Conservation (phyloP, 1,140 invertebrate species). For the Pantala flavescens region DNA sequence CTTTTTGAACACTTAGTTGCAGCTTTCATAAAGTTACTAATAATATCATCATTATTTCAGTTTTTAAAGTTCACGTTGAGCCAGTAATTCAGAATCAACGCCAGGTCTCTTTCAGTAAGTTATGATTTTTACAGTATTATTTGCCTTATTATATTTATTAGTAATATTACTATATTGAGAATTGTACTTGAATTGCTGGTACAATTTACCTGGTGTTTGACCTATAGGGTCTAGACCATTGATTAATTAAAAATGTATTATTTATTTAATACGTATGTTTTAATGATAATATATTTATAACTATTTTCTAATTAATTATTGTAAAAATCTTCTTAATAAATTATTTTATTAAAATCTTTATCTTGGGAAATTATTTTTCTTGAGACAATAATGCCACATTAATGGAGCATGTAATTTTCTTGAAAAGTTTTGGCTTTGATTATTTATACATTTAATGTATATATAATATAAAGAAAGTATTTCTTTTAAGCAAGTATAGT, state of each 20-base stretch:
- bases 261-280: background rate
- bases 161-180: background rate
- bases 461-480: too few species aligned
- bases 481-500: too few species aligned
- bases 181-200: background rate
- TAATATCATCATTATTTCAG: background rate
- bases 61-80: background rate
- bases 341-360: background rate
- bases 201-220: background rate
- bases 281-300: background rate
- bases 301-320: background rate
- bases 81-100: background rate
- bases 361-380: background rate
- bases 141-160: too few species aligned
- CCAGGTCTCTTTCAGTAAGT: background rate
- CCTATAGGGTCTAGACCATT: background rate
- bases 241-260: background rate
- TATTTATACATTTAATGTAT: too few species aligned
- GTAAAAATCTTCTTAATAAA: background rate
- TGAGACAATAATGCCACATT: background rate
- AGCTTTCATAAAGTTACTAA: too few species aligned
- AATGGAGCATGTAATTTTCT: too few species aligned
- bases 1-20: too few species aligned
- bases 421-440: too few species aligned
- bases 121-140: too few species aligned